phyloP scores from a whole-genome alignment of 2,113 vertebrate genomes.

The Mastomys coucha region DNA sequence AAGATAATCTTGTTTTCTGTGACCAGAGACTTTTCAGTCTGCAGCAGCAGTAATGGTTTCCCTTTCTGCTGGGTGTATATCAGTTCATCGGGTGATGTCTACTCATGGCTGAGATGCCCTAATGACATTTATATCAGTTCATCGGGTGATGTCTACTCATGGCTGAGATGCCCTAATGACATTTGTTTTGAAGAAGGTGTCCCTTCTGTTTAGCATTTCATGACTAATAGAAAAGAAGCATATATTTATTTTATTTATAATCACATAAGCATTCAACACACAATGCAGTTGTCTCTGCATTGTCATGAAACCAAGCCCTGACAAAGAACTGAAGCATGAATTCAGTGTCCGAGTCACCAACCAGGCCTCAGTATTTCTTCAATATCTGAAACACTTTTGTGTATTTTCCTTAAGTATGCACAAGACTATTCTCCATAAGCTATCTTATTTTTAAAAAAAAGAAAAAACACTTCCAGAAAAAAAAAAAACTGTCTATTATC shows the following conservation, averaged over 20 bases:
- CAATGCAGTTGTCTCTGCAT: not conserved
- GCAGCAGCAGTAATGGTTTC: not conserved
- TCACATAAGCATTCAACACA: not conserved
- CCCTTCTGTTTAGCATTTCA: not conserved
- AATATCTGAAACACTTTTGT: not conserved
- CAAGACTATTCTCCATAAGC: not conserved
- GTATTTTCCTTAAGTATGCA: not conserved
- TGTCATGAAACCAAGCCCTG: not conserved
- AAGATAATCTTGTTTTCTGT: not conserved
- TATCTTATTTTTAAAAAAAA: not conserved
- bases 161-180: no score
- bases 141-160: not conserved
- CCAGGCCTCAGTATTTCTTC: not conserved
- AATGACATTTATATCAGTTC: not conserved
- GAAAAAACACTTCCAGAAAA: not conserved
- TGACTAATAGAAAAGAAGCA: not conserved
- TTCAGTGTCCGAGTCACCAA: not conserved
- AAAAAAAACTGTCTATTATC: not conserved
- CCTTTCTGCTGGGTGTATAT: not conserved
- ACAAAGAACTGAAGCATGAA: not conserved
- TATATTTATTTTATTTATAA: not conserved
- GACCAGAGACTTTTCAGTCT: not conserved
- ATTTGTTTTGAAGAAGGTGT: not conserved
- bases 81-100: not conserved
- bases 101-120: not conserved